Conservation (phyloP, 2,797 vertebrate species). For the Diplodus puntazzo region DNA sequence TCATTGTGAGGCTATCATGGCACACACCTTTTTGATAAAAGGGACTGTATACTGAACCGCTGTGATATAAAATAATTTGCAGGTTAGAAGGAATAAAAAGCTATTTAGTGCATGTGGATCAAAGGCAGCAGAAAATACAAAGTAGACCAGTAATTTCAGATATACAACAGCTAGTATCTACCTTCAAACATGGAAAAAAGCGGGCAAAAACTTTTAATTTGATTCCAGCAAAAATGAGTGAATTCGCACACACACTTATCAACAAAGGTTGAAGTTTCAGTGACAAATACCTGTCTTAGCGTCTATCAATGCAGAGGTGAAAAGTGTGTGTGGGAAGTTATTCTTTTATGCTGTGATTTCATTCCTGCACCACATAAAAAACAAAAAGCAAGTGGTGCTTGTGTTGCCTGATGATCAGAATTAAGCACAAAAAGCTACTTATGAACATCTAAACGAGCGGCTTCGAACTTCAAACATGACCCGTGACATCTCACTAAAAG, state of each 20-base stretch:
- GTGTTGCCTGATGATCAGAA: background rate
- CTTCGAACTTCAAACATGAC: background rate
- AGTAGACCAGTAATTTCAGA: background rate
- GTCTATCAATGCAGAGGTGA: too few species aligned
- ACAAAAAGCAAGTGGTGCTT: too few species aligned
- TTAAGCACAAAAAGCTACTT: background rate
- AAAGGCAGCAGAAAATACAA: background rate
- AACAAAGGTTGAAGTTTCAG: too few species aligned
- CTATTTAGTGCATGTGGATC: background rate
- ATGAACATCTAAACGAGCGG: background rate
- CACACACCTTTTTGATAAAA: background rate
- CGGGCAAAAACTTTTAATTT: background rate
- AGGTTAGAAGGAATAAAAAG: background rate
- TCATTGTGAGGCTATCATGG: background rate
- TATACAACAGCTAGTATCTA: background rate
- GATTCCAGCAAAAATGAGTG: background rate
- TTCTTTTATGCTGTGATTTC: too few species aligned
- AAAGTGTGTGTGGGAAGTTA: too few species aligned
- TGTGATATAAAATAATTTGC: background rate
- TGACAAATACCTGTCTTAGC: too few species aligned
- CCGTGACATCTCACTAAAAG: background rate
- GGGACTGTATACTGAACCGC: background rate
- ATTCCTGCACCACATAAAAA: too few species aligned
- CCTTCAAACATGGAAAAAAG: background rate
- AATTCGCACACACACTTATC: too few species aligned